Evolutionary conservation across 1,140 invertebrate species (phyloP).

Genomic region (Sminthurides bifidus): DNA sequence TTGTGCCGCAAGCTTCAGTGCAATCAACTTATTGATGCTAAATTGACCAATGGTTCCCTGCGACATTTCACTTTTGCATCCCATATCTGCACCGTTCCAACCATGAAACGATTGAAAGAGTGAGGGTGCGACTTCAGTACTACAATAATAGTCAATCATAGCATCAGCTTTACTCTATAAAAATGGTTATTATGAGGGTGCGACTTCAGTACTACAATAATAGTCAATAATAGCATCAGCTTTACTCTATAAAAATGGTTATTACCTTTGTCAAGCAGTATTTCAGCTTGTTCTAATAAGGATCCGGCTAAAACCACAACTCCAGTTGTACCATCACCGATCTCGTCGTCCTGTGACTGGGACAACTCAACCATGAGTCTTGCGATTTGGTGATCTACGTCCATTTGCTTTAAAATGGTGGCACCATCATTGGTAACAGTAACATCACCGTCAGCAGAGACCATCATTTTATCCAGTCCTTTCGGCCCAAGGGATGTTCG

Average conservation of each 20-base stretch:
- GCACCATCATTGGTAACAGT: conserved; percentile 98
- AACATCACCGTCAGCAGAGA: conserved; percentile 93
- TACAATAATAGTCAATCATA: no score
- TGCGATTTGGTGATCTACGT: conserved; percentile 97
- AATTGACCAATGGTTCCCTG: conserved; percentile 19
- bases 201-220: no score
- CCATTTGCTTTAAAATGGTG: conserved; percentile 98
- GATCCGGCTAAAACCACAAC: conserved; percentile 90
- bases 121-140: no score
- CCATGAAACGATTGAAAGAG: not conserved
- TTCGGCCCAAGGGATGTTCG: conserved; percentile 93
- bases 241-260: no score
- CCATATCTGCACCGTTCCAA: not conserved
- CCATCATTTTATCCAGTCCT: conserved; percentile 92
- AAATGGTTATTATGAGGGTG: no score
- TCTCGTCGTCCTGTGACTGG: conserved; percentile 99
- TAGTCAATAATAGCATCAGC: no score
- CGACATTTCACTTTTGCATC: conserved; percentile 5
- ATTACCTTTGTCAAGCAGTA: conserved; percentile 80
- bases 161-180: no score
- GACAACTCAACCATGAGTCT: conserved; percentile 96
- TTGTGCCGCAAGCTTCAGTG: conserved; percentile 14
- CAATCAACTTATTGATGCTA: conserved; percentile 7
- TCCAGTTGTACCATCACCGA: conserved; percentile 98
- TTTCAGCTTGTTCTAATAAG: conserved; percentile 87